Base-by-base conservation (phyloP, 1,140 invertebrate species). In the Philopotamus ludificatus region DNA sequence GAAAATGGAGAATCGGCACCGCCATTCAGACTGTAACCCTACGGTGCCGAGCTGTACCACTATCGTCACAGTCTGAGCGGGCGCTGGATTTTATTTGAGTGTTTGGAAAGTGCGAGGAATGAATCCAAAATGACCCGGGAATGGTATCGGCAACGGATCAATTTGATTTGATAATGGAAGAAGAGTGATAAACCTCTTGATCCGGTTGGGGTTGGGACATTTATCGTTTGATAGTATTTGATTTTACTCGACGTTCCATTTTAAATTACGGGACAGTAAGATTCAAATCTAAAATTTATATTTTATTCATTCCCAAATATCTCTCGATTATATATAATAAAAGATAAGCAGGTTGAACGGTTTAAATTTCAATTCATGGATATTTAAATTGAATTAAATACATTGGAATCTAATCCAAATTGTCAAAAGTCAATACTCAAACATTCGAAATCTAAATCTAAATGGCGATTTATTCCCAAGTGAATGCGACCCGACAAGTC, bases 11-110 rank as follows among this genome's bases (percentile, higher is more conserved):
- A 69, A 69, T 59, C n/a, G 59, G 44, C 21, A 18, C n/a, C 22
- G 49, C 58, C 44, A 50, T 63, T 63, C 66, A 65, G 66, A 69
- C 66, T 66, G 49, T 45, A 49, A 44, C 47, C 28, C 59, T 25
- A 23, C 63, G 50, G 15, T 21, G 42, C 44, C 8, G 34, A 47
- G 22, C 41, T 42, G 9, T 47, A n/a, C 47, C 47, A 18, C 20
- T 10, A 50, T n/a, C 22, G 18, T 50, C 21, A 12, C 12, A 4
- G 8, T 45, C 44, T 8, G 44, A 20, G 3, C 47, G 47, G 21
- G 18, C 18, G 22, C 22, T 10, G 47, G 20, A n/a, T n/a, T 12
- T 34, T 34, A 34, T 4, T 7, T 4, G 12, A 7, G 28, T 4
- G 12, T 12, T 34, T 34, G 28, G 28, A 12, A 34, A 12, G 12